Conservation (phyloP, 1,140 invertebrate genomes). For the Laodelphax striatellus region DNA sequence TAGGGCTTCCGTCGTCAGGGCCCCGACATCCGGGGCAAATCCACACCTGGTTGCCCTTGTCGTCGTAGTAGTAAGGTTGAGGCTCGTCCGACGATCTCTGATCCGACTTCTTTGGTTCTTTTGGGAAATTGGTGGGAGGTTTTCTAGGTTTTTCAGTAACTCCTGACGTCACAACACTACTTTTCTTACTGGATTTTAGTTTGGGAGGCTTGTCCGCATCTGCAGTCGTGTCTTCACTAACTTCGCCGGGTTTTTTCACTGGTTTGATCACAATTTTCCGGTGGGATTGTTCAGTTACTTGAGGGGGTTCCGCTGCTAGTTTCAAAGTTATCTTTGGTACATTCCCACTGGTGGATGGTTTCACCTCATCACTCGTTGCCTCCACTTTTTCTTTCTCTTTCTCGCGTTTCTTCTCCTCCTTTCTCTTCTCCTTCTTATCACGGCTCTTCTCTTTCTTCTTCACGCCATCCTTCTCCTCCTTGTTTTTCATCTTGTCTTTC, state of each 20-base stretch:
- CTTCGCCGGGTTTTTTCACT: too few species aligned
- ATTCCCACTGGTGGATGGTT: too few species aligned
- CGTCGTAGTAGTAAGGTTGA: conserved; percentile 38
- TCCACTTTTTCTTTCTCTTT: too few species aligned
- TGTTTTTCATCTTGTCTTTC: conserved; percentile 49
- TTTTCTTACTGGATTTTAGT: too few species aligned
- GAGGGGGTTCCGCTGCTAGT: conserved; percentile 49
- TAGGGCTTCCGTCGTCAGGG: conserved; percentile 88
- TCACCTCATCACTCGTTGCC: too few species aligned
- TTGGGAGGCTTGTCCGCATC: too few species aligned
- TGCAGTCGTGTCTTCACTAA: too few species aligned
- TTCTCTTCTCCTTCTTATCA: conserved; percentile 39
- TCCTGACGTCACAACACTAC: too few species aligned
- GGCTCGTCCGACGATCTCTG: not conserved
- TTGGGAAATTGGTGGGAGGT: not conserved
- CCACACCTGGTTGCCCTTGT: conserved; percentile 82
- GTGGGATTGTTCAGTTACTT: too few species aligned
- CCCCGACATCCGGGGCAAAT: conserved; percentile 91
- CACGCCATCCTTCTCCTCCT: conserved; percentile 35
- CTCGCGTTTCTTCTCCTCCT: conserved; percentile 41
- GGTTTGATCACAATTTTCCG: too few species aligned
- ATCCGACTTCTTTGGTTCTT: not conserved
- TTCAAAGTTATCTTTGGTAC: conserved; percentile 74
- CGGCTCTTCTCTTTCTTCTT: conserved; percentile 42
- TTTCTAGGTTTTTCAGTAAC: not conserved